These are phyloP conservation scores for Danio rerio DNA, from an alignment of 2,113 vertebrate species.

Conservation along the genomic window DNA sequence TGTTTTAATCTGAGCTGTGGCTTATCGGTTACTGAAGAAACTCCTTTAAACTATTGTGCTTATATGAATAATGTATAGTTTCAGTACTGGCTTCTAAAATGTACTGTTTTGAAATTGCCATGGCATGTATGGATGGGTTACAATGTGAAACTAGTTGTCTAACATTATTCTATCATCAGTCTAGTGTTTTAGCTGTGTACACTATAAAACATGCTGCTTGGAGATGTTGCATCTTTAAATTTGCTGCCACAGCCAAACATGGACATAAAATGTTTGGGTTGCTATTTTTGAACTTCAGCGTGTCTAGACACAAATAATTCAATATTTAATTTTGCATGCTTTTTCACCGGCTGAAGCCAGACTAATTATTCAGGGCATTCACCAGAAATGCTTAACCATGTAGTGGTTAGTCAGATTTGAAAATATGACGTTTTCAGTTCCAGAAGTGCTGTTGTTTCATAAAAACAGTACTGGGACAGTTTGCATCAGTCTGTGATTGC, in stretches of 20 bases:
- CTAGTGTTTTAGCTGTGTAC: neutral
- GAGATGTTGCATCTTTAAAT: neutral
- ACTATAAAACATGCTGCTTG: neutral
- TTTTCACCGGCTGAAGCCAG: neutral
- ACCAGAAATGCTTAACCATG: neutral
- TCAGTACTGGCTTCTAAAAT: too few species aligned
- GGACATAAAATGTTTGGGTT: neutral
- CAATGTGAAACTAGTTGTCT: neutral
- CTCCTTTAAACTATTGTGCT: too few species aligned
- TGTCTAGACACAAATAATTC: neutral
- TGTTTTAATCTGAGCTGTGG: too few species aligned
- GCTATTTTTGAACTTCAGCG: neutral
- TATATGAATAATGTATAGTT: too few species aligned
- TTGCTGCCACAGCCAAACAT: neutral
- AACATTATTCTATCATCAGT: neutral
- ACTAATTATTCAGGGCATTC: neutral
- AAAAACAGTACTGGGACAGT: constrained; percentile 14
- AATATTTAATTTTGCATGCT: neutral
- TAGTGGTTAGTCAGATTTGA: neutral
- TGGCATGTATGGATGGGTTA: neutral
- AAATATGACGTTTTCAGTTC: neutral
- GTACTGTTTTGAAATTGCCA: neutral
- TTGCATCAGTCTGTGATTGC: constrained; percentile 17
- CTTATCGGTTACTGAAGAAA: too few species aligned
- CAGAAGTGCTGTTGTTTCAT: constrained; percentile 12